These are phyloP conservation scores for Pseudois nayaur DNA, from an alignment of 2,113 vertebrate species.

Conservation along the genomic window DNA sequence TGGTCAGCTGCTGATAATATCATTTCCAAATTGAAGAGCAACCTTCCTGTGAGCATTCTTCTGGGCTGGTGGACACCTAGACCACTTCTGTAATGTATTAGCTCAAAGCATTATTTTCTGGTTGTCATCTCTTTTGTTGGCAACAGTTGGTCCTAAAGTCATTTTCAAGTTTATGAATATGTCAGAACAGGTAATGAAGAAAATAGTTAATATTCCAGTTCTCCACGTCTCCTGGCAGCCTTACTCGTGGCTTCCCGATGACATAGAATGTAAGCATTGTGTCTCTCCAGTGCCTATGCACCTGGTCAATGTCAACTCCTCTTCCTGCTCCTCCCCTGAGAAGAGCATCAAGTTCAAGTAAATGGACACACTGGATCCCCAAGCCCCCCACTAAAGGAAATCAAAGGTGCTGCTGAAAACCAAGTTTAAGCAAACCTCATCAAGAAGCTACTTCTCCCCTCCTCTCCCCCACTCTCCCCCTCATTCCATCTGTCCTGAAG, in stretches of 20 bases:
- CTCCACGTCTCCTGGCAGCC: rapidly evolving
- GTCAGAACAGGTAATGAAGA: not conserved
- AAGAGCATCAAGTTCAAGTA: not conserved
- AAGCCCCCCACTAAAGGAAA: not conserved
- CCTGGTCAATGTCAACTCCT: not conserved
- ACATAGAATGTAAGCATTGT: not conserved
- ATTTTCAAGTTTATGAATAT: not conserved
- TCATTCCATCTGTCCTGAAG: not conserved
- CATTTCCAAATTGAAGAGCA: conserved; percentile 16
- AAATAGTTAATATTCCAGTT: not conserved
- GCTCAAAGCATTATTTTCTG: not conserved
- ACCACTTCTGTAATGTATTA: not conserved
- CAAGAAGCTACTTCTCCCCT: not conserved
- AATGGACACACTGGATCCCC: not conserved
- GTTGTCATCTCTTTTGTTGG: not conserved
- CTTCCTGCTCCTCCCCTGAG: not conserved
- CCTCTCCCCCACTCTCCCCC: not conserved
- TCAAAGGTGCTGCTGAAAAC: not conserved
- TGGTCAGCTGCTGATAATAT: not conserved
- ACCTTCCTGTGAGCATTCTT: not conserved
- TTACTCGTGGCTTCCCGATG: rapidly evolving
- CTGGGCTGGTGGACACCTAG: not conserved
- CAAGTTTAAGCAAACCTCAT: not conserved
- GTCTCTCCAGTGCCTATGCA: rapidly evolving
- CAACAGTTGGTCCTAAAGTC: not conserved